Conservation (phyloP, 1,140 invertebrate genomes). For the Caenorhabditis brenneri region DNA sequence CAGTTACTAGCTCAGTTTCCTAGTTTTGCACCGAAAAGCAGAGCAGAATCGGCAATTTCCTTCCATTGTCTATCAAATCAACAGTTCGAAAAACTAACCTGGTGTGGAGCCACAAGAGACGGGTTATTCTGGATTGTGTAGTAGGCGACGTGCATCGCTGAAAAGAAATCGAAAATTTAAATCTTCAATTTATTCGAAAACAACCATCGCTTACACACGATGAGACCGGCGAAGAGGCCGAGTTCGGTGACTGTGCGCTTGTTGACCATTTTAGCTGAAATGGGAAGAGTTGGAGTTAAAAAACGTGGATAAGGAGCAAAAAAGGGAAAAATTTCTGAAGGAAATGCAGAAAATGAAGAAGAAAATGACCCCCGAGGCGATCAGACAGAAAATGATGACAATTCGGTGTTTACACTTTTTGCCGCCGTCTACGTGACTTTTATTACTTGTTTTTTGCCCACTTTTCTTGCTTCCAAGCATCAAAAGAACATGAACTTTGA, state of each 20-base stretch:
- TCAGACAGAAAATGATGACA: conserved; percentile 33
- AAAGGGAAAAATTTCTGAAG: neutral
- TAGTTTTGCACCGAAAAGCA: too few species aligned
- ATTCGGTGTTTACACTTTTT: conserved; percentile 30
- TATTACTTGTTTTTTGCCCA: too few species aligned
- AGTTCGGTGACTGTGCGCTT: conserved; percentile 30
- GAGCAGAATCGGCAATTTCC: too few species aligned
- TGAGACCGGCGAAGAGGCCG: conserved; percentile 36
- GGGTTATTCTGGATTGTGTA: conserved; percentile 57
- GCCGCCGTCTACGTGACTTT: conserved; percentile 17
- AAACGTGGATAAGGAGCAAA: neutral
- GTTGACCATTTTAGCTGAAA: conserved; percentile 43
- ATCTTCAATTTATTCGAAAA: neutral
- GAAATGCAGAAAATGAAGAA: neutral
- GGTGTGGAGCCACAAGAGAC: conserved; percentile 44
- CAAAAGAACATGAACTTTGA: neutral
- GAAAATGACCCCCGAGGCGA: neutral
- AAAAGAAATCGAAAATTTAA: conserved; percentile 20
- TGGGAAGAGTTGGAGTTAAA: too few species aligned
- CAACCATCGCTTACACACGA: conserved; percentile 45
- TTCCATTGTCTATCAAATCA: too few species aligned
- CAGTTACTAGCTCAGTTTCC: too few species aligned
- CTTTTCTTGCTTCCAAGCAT: neutral
- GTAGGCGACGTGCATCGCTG: conserved; percentile 58
- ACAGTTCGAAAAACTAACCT: too few species aligned